A percentile compares a stretch with the other conserved stretches of the same genome.
Conservation (phyloP, 2,888 invertebrate species). For the Minunthozetes semirufus region DNA sequence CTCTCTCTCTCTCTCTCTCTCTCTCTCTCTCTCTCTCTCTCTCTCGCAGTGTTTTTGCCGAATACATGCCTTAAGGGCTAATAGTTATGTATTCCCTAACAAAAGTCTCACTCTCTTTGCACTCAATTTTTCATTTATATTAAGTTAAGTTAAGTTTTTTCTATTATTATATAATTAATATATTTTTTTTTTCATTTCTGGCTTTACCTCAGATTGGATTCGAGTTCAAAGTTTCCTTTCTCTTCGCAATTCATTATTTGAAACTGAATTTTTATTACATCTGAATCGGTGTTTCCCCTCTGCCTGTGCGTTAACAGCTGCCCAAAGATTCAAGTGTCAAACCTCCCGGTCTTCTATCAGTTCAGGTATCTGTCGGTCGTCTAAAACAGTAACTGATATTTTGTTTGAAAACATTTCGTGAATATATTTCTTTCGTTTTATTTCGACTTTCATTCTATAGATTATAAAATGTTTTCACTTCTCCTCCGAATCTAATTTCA, state of each 20-base stretch:
- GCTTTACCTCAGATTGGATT: no score
- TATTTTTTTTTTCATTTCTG: background rate
- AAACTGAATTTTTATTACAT: background rate
- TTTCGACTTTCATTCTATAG: background rate
- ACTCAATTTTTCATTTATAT: conserved; percentile 5
- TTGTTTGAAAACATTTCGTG: background rate
- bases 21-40: background rate
- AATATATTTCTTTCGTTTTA: background rate
- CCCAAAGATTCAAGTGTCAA: background rate
- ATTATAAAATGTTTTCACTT: background rate
- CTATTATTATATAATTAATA: background rate
- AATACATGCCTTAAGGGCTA: background rate
- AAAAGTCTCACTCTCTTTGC: background rate
- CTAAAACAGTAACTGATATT: background rate
- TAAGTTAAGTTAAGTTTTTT: background rate
- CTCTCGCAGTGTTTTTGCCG: background rate
- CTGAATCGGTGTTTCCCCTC: background rate
- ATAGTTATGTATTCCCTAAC: background rate
- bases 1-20: background rate
- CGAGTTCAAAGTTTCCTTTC: background rate
- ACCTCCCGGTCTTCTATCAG: background rate
- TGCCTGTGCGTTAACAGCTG: background rate
- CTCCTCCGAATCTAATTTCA: conserved; percentile 9
- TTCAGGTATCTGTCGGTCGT: background rate
- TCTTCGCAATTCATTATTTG: background rate